Evolutionary conservation across 2,113 vertebrate genomes (phyloP).

Genomic region (Cochlearius cochlearius): DNA sequence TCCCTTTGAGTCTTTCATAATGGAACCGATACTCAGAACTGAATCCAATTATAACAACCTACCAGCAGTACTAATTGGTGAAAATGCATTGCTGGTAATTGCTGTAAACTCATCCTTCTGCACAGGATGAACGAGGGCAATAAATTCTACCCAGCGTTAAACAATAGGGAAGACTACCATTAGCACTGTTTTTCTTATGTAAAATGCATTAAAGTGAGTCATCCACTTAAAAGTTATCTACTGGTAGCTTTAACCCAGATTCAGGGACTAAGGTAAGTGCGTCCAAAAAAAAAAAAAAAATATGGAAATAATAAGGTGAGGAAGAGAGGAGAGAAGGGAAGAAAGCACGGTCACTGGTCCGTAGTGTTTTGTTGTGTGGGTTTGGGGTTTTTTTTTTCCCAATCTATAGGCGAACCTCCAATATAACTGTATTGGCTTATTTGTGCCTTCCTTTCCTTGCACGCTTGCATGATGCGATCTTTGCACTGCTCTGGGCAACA

Average conservation of each 20-base stretch:
- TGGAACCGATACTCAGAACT: conserved; percentile 48
- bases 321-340: not conserved
- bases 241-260: conserved; percentile 55
- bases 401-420: not conserved
- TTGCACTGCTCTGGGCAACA: not conserved
- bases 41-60: conserved; percentile 61
- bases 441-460: not conserved
- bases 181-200: conserved; percentile 64
- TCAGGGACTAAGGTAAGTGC: conserved; percentile 23
- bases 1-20: conserved; percentile 40
- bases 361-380: not conserved
- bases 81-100: conserved; percentile 36
- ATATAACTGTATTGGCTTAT: not conserved
- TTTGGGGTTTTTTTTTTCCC: not conserved
- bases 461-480: not conserved
- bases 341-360: not conserved
- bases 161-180: conserved; percentile 40
- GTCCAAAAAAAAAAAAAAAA: not conserved
- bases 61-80: conserved; percentile 53
- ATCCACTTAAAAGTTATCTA: conserved; percentile 60
- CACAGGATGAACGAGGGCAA: conserved; percentile 27
- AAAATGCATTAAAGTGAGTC: conserved; percentile 72
- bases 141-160: conserved; percentile 41
- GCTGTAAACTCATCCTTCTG: conserved; percentile 46
- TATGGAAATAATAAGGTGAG: not conserved